phyloP scores from a whole-genome alignment of 2,888 invertebrate species.

The Calephelis perditalis region DNA sequence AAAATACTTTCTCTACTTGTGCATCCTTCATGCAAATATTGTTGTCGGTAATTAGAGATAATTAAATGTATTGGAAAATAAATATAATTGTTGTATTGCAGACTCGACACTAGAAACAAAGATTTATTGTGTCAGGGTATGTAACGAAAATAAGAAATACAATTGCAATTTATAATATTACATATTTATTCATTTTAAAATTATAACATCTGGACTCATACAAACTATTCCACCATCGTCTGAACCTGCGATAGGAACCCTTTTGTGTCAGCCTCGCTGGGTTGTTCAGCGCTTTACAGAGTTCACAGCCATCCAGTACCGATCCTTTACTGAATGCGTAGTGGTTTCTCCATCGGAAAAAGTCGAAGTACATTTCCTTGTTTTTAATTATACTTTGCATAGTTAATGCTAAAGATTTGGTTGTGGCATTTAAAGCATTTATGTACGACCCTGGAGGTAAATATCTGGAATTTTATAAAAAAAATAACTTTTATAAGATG shows the following conservation, averaged over 20 bases:
- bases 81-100: no score
- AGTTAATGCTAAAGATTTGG: slow-evolving; percentile 37
- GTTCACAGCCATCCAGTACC: slow-evolving; percentile 42
- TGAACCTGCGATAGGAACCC: slow-evolving; percentile 36
- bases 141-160: no score
- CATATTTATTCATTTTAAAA: slow-evolving; percentile 15
- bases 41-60: no score
- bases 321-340: slow-evolving; percentile 39
- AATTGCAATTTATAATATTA: not conserved
- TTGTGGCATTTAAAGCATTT: slow-evolving; percentile 37
- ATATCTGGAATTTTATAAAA: slow-evolving; percentile 34
- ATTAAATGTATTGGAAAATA: no score
- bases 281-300: slow-evolving; percentile 48
- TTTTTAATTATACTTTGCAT: slow-evolving; percentile 44
- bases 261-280: slow-evolving; percentile 37
- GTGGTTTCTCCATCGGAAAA: slow-evolving; percentile 53
- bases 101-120: no score
- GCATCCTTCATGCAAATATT: no score
- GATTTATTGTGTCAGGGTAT: no score
- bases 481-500: not conserved
- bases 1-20: no score
- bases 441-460: slow-evolving; percentile 50
- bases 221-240: slow-evolving; percentile 54
- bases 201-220: slow-evolving; percentile 36
- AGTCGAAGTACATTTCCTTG: slow-evolving; percentile 42